A percentile compares a stretch with the other conserved stretches of the same genome.
These are phyloP conservation scores for Aegotheles bennettii DNA, from an alignment of 2,113 vertebrate species.

Conservation along the genomic window DNA sequence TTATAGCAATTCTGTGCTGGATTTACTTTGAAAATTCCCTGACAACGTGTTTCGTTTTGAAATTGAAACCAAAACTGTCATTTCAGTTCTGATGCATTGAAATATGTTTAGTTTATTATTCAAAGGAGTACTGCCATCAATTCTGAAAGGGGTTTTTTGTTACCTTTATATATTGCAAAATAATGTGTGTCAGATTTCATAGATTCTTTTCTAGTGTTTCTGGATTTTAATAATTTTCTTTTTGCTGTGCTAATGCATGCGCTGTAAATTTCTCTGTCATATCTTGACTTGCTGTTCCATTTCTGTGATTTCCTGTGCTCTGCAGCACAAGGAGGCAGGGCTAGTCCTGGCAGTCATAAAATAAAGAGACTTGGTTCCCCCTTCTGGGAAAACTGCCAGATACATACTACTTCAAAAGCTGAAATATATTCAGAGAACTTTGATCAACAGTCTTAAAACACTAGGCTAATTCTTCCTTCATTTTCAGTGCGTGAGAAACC, in stretches of 20 bases:
- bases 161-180: not conserved
- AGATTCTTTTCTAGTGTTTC: not conserved
- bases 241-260: not conserved
- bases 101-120: not conserved
- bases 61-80: not conserved
- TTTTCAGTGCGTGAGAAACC: conserved; percentile 7
- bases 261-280: not conserved
- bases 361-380: not conserved
- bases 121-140: not conserved
- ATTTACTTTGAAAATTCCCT: not conserved
- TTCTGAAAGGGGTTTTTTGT: not conserved
- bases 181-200: not conserved
- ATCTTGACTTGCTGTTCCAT: not conserved
- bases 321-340: not conserved
- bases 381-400: conserved; percentile 56
- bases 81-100: not conserved
- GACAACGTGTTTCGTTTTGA: not conserved
- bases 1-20: not conserved
- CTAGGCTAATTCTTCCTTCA: conserved; percentile 46
- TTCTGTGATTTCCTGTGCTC: not conserved
- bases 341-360: not conserved
- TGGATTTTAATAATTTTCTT: not conserved
- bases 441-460: conserved; percentile 56
- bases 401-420: conserved; percentile 42
- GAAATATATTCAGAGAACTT: conserved; percentile 20